These are phyloP conservation scores for Spodoptera picta DNA, from an alignment of 2,888 invertebrate species.

Conservation along the genomic window DNA sequence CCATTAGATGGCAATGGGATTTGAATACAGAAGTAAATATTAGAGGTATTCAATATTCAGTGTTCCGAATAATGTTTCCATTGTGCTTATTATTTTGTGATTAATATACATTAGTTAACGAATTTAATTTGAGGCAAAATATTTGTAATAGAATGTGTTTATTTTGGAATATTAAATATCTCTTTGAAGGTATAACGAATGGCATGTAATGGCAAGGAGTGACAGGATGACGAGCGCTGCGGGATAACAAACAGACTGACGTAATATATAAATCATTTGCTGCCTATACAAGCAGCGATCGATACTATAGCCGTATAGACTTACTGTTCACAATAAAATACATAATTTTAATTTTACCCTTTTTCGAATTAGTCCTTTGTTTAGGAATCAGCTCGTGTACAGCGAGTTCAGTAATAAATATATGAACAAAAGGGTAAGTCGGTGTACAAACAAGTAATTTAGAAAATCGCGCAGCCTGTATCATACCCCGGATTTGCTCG, in stretches of 20 bases:
- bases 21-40: conserved; percentile 26
- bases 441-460: conserved; percentile 20
- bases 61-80: conserved; percentile 31
- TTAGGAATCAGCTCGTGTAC: conserved; percentile 2
- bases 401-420: conserved; percentile 6
- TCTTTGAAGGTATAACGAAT: conserved; percentile 21
- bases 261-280: conserved; percentile 30
- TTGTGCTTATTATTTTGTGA: conserved; percentile 25
- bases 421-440: conserved; percentile 26
- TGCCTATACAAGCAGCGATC: conserved; percentile 1
- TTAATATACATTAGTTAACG: conserved; percentile 5
- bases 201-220: conserved; percentile 34
- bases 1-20: conserved; percentile 30
- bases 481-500: conserved; percentile 30
- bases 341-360: conserved; percentile 2
- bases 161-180: conserved; percentile 20
- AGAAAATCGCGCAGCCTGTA: conserved; percentile 9
- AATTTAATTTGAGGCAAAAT: conserved; percentile 24
- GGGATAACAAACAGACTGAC: conserved; percentile 15
- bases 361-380: neutral
- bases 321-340: neutral
- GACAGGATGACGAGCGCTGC: conserved; percentile 27
- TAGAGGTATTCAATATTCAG: conserved; percentile 36
- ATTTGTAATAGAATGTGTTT: conserved; percentile 13
- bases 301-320: neutral